Evolutionary conservation across 2,113 vertebrate species (phyloP).

Genomic region (Ceyx margarethae): DNA sequence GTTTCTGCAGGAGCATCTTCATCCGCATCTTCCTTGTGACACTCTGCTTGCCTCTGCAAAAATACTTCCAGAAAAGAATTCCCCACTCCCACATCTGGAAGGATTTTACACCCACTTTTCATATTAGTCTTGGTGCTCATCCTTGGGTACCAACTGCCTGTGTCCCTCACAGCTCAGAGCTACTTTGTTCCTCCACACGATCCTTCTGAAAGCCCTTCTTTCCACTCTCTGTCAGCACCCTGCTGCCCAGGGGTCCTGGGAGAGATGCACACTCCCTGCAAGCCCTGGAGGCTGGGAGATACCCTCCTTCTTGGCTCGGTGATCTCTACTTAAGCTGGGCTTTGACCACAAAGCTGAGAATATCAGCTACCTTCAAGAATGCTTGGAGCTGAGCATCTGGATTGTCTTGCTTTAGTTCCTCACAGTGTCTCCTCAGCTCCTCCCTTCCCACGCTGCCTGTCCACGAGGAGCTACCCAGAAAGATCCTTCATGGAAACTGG

Average conservation of each 20-base stretch:
- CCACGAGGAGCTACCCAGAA: background rate
- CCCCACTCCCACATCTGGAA: background rate
- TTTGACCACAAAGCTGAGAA: background rate
- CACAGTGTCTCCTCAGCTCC: background rate
- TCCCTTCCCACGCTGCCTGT: background rate
- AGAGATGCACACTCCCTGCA: background rate
- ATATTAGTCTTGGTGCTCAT: background rate
- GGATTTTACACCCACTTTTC: background rate
- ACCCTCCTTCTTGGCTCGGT: accelerated
- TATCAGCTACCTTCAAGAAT: background rate
- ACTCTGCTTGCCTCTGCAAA: background rate
- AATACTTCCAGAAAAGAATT: background rate
- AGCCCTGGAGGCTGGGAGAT: background rate
- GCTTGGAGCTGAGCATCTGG: background rate
- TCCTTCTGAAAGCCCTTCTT: background rate
- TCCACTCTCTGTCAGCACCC: background rate
- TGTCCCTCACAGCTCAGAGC: background rate
- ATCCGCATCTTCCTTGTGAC: background rate
- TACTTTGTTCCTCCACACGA: background rate
- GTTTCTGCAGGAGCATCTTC: background rate
- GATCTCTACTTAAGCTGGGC: background rate
- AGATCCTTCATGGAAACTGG: background rate
- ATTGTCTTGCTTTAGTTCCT: background rate
- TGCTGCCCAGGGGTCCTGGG: background rate
- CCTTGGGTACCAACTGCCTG: background rate